A percentile compares a stretch with the other conserved stretches of the same genome.
These are phyloP conservation scores for Asteroscopus sphinx DNA, from an alignment of 2,888 invertebrate genomes.

Conservation along the genomic window DNA sequence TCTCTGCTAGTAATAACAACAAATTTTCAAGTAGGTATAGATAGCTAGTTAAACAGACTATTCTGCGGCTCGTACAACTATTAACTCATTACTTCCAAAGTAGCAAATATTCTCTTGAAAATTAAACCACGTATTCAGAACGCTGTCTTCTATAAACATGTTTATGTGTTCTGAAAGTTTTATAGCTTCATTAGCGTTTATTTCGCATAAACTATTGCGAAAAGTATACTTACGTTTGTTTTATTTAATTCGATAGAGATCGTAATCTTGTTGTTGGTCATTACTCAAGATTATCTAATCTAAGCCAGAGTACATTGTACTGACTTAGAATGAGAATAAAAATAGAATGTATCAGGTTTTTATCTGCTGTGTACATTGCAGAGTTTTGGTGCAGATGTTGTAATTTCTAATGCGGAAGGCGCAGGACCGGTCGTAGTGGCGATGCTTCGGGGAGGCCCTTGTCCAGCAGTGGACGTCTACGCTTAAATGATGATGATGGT, in stretches of 20 bases:
- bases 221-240: slow-evolving; percentile 27
- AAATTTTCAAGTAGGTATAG: slow-evolving; percentile 21
- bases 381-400: neutral
- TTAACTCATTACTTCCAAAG: slow-evolving; percentile 4
- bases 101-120: slow-evolving; percentile 5
- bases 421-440: too few relatives aligned
- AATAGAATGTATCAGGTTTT: neutral
- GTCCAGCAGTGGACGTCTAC: too few relatives aligned
- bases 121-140: slow-evolving; percentile 14
- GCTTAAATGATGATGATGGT: too few relatives aligned
- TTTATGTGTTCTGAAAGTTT: slow-evolving; percentile 40
- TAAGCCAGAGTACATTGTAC: too few relatives aligned
- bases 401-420: neutral
- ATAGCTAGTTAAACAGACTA: slow-evolving; percentile 11
- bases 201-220: slow-evolving; percentile 15
- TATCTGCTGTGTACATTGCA: neutral
- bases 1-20: slow-evolving; percentile 5
- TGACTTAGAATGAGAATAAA: slow-evolving; percentile 9
- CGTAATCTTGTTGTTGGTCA: slow-evolving; percentile 16
- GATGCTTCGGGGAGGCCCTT: too few relatives aligned
- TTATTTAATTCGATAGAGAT: slow-evolving; percentile 35
- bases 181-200: slow-evolving; percentile 43
- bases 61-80: slow-evolving; percentile 9
- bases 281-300: slow-evolving; percentile 33
- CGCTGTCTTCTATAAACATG: slow-evolving; percentile 13